Evolutionary conservation across 2,113 vertebrate genomes (phyloP), one percentile per base, ranked within the genome.

Genomic region (Alethe castanea): DNA sequence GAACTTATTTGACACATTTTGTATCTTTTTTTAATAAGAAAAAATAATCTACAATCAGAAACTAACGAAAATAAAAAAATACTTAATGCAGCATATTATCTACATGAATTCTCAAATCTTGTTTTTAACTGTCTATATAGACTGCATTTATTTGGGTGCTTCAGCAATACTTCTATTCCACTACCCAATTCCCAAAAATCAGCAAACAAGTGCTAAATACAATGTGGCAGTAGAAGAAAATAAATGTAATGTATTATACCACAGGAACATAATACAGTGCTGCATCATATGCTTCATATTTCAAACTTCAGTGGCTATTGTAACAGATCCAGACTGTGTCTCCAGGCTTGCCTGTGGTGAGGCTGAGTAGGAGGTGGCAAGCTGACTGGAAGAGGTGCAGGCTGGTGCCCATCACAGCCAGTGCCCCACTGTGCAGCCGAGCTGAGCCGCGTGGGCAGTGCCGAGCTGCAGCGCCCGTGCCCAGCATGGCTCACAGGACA

Each of bases 401-500:
- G 23, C n/a, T 6, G 2, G 5, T 47, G 36, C 3, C 9, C 35
- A 12, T 2, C 2, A 1, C 10, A 83, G 72, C 5, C 59, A 12
- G 20, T 2, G 23, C 19, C 45, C 33, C 45, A 18, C 2, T 0
- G 11, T 5, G 10, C 74, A 76, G 61, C 38, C 35, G 65, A 40
- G 26, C 48, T 12, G n/a, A 47, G 48, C 54, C 1, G 2, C 2
- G 0, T 0, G 6, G 22, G 36, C 56, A 69, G 42, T 5, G 18
- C 28, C 1, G 9, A 33, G 48, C 56, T 23, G 36, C 18, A 47
- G 35, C 35, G 22, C 33, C 24, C 0, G 0, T 12, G 56, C 45
- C 44, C 76, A 78, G 72, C 22, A 3, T 0, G 0, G 66, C 17
- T 33, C 5, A 6, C 12, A 48, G 56, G 25, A 40, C 0, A 0